Evolutionary conservation across 2,797 vertebrate species (phyloP).

Genomic region (Neostethus bicornis): DNA sequence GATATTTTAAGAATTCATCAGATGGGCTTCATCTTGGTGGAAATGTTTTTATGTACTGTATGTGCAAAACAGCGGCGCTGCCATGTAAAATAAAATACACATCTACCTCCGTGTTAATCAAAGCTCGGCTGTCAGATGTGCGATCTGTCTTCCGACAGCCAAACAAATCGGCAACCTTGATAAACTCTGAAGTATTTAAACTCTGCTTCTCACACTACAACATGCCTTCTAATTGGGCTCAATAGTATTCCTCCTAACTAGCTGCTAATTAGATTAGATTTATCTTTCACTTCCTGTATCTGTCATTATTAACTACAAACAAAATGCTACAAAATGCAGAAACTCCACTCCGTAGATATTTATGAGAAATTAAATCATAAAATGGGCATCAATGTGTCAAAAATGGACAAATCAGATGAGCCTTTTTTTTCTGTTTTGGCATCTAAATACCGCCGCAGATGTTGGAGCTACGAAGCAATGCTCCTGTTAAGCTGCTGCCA

Average conservation of each 20-base stretch:
- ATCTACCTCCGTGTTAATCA: conserved; percentile 43
- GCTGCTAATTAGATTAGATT: conserved; percentile 77
- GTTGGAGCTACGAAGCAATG: conserved; percentile 74
- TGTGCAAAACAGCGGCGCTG: no score
- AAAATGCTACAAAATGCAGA: conserved; percentile 44
- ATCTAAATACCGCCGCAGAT: conserved; percentile 64
- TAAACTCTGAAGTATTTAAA: conserved; percentile 57
- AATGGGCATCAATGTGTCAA: neutral
- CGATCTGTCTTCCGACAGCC: conserved; percentile 32
- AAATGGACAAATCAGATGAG: conserved; percentile 37
- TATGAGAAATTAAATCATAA: neutral
- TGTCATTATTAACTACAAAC: conserved; percentile 54
- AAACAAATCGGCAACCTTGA: conserved; percentile 54
- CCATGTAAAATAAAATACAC: conserved; percentile 43
- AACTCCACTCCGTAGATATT: conserved; percentile 5
- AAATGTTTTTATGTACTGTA: no score
- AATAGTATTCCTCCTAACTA: conserved; percentile 75
- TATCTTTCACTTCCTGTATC: conserved; percentile 57
- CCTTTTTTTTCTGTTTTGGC: conserved; percentile 62
- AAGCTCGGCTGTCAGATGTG: conserved; percentile 42
- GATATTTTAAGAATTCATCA: no score
- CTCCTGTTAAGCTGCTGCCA: conserved; percentile 76
- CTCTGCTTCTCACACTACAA: conserved; percentile 37
- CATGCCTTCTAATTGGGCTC: conserved; percentile 69
- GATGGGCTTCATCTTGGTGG: no score